These are phyloP conservation scores for Pantherophis guttatus DNA, from an alignment of 2,113 vertebrate species.

Conservation along the genomic window DNA sequence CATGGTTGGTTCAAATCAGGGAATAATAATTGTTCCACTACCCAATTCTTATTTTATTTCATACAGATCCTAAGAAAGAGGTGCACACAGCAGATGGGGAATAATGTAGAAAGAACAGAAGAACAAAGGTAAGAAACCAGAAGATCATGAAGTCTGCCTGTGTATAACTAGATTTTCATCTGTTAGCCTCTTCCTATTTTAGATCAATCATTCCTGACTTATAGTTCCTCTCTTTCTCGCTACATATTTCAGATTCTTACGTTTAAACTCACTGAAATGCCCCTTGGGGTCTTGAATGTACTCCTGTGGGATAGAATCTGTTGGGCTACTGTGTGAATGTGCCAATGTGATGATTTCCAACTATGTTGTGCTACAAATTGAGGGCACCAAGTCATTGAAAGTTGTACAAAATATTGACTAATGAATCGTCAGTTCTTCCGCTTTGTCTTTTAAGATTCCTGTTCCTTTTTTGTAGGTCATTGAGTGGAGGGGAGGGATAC, in stretches of 20 bases:
- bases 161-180: neutral
- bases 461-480: conserved; percentile 10
- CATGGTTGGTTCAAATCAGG: neutral
- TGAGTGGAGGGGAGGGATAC: conserved; percentile 13
- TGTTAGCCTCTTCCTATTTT: neutral
- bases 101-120: neutral
- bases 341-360: neutral
- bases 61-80: neutral
- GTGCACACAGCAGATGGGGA: conserved; percentile 7
- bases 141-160: neutral
- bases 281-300: neutral
- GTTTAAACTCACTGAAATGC: neutral
- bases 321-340: neutral
- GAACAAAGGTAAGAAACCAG: conserved; percentile 53
- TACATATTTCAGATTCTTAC: neutral
- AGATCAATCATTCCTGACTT: neutral
- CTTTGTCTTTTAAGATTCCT: neutral
- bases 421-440: neutral
- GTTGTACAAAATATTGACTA: neutral
- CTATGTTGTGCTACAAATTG: neutral
- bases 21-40: neutral
- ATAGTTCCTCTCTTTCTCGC: too few species aligned
- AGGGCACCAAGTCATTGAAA: neutral
- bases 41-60: neutral
- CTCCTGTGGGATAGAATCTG: neutral